These are phyloP conservation scores for Pygoscelis adeliae DNA, from an alignment of 2,113 vertebrate genomes.

Conservation along the genomic window DNA sequence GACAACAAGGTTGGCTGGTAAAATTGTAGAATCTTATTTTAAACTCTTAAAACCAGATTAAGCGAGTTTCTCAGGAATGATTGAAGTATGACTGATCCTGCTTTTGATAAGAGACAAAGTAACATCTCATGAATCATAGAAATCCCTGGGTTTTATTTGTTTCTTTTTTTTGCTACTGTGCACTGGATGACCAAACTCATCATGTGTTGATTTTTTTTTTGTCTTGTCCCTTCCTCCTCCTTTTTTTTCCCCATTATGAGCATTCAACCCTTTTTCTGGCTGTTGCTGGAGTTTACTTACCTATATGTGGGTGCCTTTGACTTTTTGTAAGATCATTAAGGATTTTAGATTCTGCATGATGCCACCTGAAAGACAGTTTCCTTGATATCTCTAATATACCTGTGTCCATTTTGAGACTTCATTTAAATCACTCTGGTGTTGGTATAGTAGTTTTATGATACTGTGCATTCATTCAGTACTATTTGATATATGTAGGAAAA, in stretches of 20 bases:
- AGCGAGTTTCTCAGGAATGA: background rate
- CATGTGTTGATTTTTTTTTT: background rate
- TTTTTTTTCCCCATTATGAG: background rate
- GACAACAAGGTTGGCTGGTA: background rate
- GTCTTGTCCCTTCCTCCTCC: background rate
- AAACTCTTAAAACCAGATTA: background rate
- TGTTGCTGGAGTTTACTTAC: background rate
- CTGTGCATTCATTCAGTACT: background rate
- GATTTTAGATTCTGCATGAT: background rate
- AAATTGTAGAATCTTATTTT: background rate
- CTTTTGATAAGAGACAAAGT: background rate
- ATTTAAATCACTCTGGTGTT: background rate
- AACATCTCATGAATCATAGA: background rate
- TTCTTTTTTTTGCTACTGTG: background rate
- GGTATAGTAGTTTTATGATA: background rate
- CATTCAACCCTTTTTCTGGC: background rate
- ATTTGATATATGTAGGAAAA: background rate
- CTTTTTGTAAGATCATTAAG: background rate
- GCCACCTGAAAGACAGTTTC: background rate
- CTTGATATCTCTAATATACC: background rate
- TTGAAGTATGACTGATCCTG: background rate
- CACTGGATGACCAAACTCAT: background rate
- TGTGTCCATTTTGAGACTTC: background rate
- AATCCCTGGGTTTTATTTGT: background rate
- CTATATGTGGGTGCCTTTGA: background rate